Base-by-base conservation (phyloP, 1,140 invertebrate species). In the Eupristina koningsbergeri region DNA sequence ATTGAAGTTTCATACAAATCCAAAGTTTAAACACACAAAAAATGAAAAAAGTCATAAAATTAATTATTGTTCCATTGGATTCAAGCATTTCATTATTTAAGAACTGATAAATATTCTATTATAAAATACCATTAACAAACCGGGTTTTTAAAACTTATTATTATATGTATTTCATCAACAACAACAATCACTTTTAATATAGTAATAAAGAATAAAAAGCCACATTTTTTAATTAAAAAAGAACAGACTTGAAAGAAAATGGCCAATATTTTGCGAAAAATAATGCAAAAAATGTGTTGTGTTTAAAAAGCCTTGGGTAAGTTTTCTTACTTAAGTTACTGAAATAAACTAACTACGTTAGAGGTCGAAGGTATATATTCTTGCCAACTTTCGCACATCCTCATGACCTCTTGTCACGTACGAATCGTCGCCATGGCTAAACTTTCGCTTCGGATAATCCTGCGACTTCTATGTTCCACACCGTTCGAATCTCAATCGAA, bases 401-500 rank as follows among this genome's bases (percentile, higher is more conserved):
- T n/a, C 36, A 22, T 41, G 39, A 71, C 26, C 67, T n/a, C 34
- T 58, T 9, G 53, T 22, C 2, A 13, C 53, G 53, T 58, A 22
- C 22, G 26, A 58, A 58, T 58, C 53, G 19, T 58, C 53, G 53
- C 9, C 5, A 19, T 8, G 34, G 45, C 73, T 34, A 50, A 74
- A 74, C 41, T 74, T 74, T 74, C 9, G 11, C 11, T 11, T 50
- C 3, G n/a, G 7, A 50, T 19, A 29, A 0, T 2, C 45, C 5
- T 17, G 9, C 29, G 39, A 50, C 29, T 50, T 34, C 1, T 29
- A 15, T 13, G 9, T n/a, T 19, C 9, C 45, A 5, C 15, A n/a
- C 6, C 61, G 69, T 69, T 80, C 78, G 78, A 80, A 71, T 80
- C 58, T 80, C 63, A 6, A 26, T 22, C 3, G 17, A 0, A 3